Conservation (phyloP, 2,113 vertebrate species). For the Zapornia atra region DNA sequence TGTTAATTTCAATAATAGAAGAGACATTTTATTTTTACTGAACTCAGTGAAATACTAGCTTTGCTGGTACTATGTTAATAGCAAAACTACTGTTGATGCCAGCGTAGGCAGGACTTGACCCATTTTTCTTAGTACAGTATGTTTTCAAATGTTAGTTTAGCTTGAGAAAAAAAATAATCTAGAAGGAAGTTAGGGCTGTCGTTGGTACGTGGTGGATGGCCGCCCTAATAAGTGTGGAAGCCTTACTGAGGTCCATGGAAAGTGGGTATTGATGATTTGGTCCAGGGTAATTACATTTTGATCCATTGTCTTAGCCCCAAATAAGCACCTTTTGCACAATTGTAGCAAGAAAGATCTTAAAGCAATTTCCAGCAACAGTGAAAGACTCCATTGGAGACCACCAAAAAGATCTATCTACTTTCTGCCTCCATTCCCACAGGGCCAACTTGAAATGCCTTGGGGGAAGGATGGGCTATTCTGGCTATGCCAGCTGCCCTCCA, state of each 20-base stretch:
- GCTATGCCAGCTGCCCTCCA: not conserved
- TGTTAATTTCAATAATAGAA: not conserved
- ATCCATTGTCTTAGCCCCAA: not conserved
- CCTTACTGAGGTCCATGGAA: not conserved
- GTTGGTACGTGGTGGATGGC: not conserved
- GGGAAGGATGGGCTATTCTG: conserved; percentile 14
- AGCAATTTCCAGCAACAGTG: not conserved
- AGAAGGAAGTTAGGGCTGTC: not conserved
- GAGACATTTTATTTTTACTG: not conserved
- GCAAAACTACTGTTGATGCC: not conserved
- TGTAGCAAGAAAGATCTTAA: conserved; percentile 33
- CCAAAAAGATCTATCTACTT: not conserved
- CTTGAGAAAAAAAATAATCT: not conserved
- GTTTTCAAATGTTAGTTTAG: not conserved
- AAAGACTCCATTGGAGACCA: conserved; percentile 1
- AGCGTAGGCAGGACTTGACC: not conserved
- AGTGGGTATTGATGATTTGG: not conserved
- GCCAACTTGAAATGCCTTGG: not conserved
- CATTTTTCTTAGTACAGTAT: not conserved
- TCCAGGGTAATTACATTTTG: not conserved
- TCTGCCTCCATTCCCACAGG: conserved; percentile 27
- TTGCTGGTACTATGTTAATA: not conserved
- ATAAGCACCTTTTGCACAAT: not conserved
- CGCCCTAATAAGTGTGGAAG: not conserved
- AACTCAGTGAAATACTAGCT: not conserved